Percentiles rank a stretch among this genome's conserved stretches.
phyloP scores from a whole-genome alignment of 2,113 vertebrate species.

The Merops nubicus region DNA sequence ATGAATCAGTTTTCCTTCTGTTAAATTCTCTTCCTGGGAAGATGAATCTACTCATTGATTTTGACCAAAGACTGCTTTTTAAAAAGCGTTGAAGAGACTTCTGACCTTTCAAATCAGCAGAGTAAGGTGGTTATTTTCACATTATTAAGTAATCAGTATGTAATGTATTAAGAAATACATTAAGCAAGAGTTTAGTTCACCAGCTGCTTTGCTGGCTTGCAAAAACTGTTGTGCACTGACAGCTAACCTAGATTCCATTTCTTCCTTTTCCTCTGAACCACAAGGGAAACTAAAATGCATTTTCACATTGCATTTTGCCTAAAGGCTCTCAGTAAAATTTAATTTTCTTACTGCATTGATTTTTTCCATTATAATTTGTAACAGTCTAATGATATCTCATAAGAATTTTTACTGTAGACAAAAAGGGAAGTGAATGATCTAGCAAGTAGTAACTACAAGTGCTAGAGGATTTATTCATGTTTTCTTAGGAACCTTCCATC shows the following conservation, averaged over 20 bases:
- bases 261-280: conserved; percentile 79
- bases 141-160: conserved; percentile 87
- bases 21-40: conserved; percentile 76
- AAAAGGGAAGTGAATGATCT: conserved; percentile 76
- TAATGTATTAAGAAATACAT: conserved; percentile 73
- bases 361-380: conserved; percentile 88
- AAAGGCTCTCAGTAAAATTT: conserved; percentile 96
- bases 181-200: conserved; percentile 78
- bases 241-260: conserved; percentile 83
- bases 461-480: conserved; percentile 41
- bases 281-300: conserved; percentile 89
- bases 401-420: conserved; percentile 77
- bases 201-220: conserved; percentile 61
- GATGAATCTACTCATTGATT: conserved; percentile 81
- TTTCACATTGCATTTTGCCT: conserved; percentile 94
- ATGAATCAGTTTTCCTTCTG: conserved; percentile 74
- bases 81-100: conserved; percentile 80
- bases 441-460: conserved; percentile 59
- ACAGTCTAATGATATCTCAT: conserved; percentile 86
- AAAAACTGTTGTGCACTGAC: conserved; percentile 74
- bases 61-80: conserved; percentile 79
- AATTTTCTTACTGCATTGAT: conserved; percentile 96
- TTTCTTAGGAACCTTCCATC: conserved; percentile 25
- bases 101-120: conserved; percentile 89
- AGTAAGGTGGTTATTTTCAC: conserved; percentile 86